phyloP scores from a whole-genome alignment of 2,113 vertebrate species.

The Cariama cristata region DNA sequence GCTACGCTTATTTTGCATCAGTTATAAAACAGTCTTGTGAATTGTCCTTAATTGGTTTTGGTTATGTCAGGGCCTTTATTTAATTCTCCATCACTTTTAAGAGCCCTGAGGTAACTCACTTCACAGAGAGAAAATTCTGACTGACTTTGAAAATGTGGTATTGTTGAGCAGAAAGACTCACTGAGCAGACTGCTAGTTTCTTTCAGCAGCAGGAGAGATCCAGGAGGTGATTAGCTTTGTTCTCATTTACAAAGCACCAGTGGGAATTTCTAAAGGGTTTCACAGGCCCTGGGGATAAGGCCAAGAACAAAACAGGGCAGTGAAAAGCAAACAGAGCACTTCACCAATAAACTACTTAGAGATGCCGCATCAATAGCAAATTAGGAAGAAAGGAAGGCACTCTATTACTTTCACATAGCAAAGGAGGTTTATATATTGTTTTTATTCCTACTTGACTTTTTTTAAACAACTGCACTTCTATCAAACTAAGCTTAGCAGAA shows the following conservation, averaged over 20 bases:
- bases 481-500: background rate
- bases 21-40: constrained; percentile 35
- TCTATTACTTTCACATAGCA: constrained; percentile 32
- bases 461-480: background rate
- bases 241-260: constrained; percentile 65
- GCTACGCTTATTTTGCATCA: background rate
- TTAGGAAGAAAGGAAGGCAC: constrained; percentile 56
- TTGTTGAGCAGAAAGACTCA: constrained; percentile 46
- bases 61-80: constrained; percentile 35
- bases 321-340: constrained; percentile 67
- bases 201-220: constrained; percentile 64
- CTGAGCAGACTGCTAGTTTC: constrained; percentile 41
- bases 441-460: constrained; percentile 61
- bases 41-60: constrained; percentile 56
- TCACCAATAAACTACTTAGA: constrained; percentile 66
- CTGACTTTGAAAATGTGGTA: constrained; percentile 44
- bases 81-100: constrained; percentile 40
- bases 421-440: constrained; percentile 29
- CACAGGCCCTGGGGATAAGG: constrained; percentile 60
- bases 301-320: constrained; percentile 66
- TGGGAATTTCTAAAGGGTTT: constrained; percentile 65
- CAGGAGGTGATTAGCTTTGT: constrained; percentile 72
- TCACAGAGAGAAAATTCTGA: constrained; percentile 42
- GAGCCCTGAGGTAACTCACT: constrained; percentile 44
- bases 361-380: constrained; percentile 63